These are phyloP conservation scores for Scartelaos histophorus DNA, from an alignment of 2,113 vertebrate species.

Conservation along the genomic window DNA sequence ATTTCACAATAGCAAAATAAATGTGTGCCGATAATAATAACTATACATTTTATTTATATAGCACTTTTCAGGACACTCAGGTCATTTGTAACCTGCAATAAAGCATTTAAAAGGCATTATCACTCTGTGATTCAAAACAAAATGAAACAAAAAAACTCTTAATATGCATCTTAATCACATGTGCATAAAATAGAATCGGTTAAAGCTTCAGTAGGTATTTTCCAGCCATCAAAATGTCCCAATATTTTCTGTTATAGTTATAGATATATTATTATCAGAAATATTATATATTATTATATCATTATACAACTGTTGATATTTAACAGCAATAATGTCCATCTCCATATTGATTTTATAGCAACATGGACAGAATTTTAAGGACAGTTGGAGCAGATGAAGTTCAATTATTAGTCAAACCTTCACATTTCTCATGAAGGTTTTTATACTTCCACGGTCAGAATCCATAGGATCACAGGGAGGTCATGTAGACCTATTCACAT, in stretches of 20 bases:
- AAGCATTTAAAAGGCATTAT: not conserved
- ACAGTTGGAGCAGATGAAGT: not conserved
- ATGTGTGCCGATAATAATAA: not conserved
- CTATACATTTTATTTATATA: too few relatives aligned
- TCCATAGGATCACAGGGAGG: not conserved
- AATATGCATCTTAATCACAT: not conserved
- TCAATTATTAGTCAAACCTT: not conserved
- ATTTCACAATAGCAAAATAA: constrained; percentile 21
- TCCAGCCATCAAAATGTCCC: not conserved
- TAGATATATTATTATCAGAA: too few relatives aligned
- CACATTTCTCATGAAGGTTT: not conserved
- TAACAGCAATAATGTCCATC: too few relatives aligned
- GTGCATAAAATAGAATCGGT: not conserved
- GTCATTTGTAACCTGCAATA: not conserved
- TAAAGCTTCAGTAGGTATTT: not conserved
- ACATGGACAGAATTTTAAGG: too few relatives aligned
- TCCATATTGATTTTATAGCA: too few relatives aligned
- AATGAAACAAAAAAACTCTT: not conserved
- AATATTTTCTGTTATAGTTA: not conserved
- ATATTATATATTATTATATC: too few relatives aligned
- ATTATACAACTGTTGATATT: too few relatives aligned
- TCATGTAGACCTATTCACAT: not conserved
- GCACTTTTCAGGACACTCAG: too few relatives aligned
- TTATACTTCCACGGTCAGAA: not conserved
- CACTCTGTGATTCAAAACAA: not conserved